phyloP scores from a whole-genome alignment of 53 echinoderm and acorn worm genomes.

The Temnopleurus reevesii region DNA sequence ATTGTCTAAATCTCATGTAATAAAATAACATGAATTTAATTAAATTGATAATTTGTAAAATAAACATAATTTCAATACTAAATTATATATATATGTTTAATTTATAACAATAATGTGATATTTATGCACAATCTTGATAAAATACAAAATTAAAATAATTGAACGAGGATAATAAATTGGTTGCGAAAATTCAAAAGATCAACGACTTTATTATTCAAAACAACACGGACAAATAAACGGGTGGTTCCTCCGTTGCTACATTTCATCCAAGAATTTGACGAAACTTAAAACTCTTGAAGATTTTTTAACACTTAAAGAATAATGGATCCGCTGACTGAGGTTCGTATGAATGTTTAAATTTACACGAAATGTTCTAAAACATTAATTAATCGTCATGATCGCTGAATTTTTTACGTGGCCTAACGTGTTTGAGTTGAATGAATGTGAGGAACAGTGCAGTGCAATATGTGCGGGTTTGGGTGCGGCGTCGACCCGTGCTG shows the following conservation, averaged over 20 bases:
- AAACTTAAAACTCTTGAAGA: not conserved
- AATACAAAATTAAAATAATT: too few relatives aligned
- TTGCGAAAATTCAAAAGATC: not conserved
- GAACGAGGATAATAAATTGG: not conserved
- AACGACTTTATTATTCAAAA: slow-evolving; percentile 5
- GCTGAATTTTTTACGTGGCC: not conserved
- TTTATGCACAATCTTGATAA: too few relatives aligned
- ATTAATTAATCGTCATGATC: not conserved
- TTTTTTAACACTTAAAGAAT: not conserved
- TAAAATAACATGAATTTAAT: too few relatives aligned
- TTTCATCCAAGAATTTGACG: not conserved
- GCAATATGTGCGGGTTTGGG: too few relatives aligned
- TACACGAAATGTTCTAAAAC: too few relatives aligned
- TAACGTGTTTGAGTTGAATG: not conserved
- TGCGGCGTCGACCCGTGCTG: too few relatives aligned
- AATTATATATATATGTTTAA: too few relatives aligned
- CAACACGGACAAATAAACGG: too few relatives aligned
- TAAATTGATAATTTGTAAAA: too few relatives aligned
- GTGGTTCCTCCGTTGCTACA: not conserved
- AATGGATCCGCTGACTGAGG: slow-evolving; percentile 19
- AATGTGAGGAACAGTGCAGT: not conserved
- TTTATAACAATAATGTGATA: too few relatives aligned
- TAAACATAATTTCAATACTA: too few relatives aligned
- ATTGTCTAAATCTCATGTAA: too few relatives aligned
- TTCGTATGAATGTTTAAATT: not conserved